phyloP scores from a whole-genome alignment of 2,888 invertebrate species.

The Chaetogeoica ovagalla region DNA sequence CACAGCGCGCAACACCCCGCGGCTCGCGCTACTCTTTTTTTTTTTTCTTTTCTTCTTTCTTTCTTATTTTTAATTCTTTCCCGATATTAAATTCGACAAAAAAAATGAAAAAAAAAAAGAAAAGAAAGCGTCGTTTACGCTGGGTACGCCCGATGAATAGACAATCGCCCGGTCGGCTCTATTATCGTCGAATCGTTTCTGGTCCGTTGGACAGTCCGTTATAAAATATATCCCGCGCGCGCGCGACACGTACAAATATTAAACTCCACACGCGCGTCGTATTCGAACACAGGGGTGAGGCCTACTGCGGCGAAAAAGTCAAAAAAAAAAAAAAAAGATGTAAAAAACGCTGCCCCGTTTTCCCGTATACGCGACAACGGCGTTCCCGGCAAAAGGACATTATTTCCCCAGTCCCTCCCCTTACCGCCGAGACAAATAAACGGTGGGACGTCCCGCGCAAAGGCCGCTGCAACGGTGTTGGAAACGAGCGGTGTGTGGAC shows the following conservation, averaged over 20 bases:
- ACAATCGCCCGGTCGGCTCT: conserved; percentile 46
- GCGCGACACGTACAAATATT: conserved; percentile 17
- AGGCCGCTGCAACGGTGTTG: not conserved
- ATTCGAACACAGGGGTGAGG: not conserved
- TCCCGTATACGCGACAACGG: too few relatives aligned
- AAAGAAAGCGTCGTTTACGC: conserved; percentile 25
- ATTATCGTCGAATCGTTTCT: conserved; percentile 52
- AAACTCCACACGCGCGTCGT: too few relatives aligned
- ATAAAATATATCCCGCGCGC: conserved; percentile 27
- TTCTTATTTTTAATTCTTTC: conserved; percentile 42
- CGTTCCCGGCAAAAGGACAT: conserved; percentile 2
- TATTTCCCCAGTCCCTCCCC: too few relatives aligned
- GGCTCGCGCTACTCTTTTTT: not conserved
- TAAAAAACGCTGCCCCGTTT: conserved; percentile 3
- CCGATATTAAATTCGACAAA: conserved; percentile 43
- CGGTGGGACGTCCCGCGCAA: conserved; percentile 44
- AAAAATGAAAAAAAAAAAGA: not conserved
- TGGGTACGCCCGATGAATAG: conserved; percentile 47
- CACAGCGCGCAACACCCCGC: too few relatives aligned
- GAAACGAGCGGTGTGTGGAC: not conserved
- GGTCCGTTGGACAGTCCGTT: conserved; percentile 51
- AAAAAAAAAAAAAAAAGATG: conserved; percentile 27
- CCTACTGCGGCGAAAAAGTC: conserved; percentile 47
- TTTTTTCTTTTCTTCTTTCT: too few relatives aligned
- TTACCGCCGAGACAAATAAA: conserved; percentile 51